Base-by-base conservation (phyloP, 2,797 vertebrate genomes). In the Sparus aurata region DNA sequence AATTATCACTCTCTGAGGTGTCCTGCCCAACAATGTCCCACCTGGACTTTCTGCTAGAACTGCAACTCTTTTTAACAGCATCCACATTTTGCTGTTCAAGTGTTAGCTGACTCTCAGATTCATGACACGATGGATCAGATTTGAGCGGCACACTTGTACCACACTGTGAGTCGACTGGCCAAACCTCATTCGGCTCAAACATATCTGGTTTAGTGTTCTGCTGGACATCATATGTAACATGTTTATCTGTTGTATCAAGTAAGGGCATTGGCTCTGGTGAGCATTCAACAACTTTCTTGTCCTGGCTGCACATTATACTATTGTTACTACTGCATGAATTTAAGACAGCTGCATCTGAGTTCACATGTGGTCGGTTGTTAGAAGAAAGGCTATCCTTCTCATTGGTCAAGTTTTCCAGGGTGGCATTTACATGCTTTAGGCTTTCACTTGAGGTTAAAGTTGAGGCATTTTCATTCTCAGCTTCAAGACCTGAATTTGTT, bases 11-110 rank as follows among this genome's bases (percentile, higher is more conserved):
- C 69, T 94, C 94, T 20, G 53, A 78, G 16, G 43, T 66, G 60
- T 94, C 87, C 82, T 96, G 90, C 49, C 96, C 95, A 70, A 96
- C 94, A 78, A 96, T 96, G 87, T 96, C 96, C 96, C 96, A 96
- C 18, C 96, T 73, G 9, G 95, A 95, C 84, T 89, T 95, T 93
- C 93, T 96, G 46, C 84, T 68, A 47, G 80, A 63, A 62, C 65
- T 63, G 77, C 54, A 77, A 59, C 53, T 91, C 80, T 90, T 95
- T 85, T 88, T 92, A 49, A 82, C 53, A 15, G 55, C 17, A 47
- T 83, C 91, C 38, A 55, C 30, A 65, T 64, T 89, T 63, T 88
- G 90, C 50, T 89, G 83, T 79, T 78, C 91, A 81, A 41, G 43
- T 17, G 62, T 73, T 22, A 68, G n/a, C 58, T 63, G 82, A 75